A percentile compares a stretch with the other conserved stretches of the same genome.
phyloP scores from a whole-genome alignment of 2,888 invertebrate genomes.

The Odontothrips loti region DNA sequence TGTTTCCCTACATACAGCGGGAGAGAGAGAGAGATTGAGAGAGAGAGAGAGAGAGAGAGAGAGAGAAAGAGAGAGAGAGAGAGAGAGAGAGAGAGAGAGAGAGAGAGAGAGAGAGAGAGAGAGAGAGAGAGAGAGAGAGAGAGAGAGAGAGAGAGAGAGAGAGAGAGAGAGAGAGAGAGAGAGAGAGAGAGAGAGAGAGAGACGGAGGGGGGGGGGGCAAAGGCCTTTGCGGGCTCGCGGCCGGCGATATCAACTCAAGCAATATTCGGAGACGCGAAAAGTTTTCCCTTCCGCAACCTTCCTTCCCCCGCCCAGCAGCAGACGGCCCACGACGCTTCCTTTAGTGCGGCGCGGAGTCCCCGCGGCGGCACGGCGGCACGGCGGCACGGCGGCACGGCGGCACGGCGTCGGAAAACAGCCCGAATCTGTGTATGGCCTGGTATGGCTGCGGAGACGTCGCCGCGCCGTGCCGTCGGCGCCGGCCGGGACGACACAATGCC shows the following conservation, averaged over 20 bases:
- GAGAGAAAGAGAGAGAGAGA: neutral
- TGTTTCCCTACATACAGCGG: neutral
- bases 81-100: neutral
- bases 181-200: neutral
- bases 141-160: neutral
- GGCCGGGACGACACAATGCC: too few species aligned
- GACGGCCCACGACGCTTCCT: neutral
- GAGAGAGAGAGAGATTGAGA: neutral
- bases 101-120: neutral
- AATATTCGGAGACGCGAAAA: slow-evolving; percentile 25
- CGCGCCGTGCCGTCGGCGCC: too few species aligned
- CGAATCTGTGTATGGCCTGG: too few species aligned
- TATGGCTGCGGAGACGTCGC: too few species aligned
- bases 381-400: neutral
- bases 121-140: neutral
- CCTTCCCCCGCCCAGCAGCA: neutral
- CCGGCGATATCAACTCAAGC: slow-evolving; percentile 24
- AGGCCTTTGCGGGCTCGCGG: neutral
- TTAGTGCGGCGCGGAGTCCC: neutral
- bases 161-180: neutral
- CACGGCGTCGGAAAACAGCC: too few species aligned
- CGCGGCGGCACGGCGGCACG: neutral
- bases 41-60: neutral
- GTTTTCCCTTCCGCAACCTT: neutral
- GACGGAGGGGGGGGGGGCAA: neutral